These are phyloP conservation scores for Scomber scombrus DNA, from an alignment of 2,113 vertebrate genomes.

Conservation along the genomic window DNA sequence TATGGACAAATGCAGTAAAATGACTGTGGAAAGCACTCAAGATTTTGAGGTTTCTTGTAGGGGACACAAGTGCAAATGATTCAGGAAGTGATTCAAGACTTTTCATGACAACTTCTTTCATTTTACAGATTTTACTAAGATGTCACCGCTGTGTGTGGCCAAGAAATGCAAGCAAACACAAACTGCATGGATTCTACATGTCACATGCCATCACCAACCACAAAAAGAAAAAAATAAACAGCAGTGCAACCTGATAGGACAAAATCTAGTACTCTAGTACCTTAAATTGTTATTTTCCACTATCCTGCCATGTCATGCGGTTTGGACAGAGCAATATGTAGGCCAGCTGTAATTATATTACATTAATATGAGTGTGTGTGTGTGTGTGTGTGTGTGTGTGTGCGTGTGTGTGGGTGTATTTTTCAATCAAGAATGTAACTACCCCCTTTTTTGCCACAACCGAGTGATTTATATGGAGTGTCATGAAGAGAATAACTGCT, in stretches of 20 bases:
- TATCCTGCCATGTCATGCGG: conserved; percentile 54
- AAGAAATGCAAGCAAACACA: conserved; percentile 5
- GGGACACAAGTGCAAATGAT: neutral
- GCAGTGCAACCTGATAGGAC: conserved; percentile 36
- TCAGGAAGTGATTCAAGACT: neutral
- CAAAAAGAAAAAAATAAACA: conserved; percentile 14
- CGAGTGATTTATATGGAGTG: conserved; percentile 33
- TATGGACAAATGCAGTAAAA: too few relatives aligned
- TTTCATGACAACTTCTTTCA: neutral
- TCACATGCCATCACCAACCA: conserved; percentile 32
- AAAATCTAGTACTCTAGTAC: conserved; percentile 24
- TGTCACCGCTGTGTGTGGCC: neutral
- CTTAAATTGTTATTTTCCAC: conserved; percentile 56
- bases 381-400: conserved; percentile 11
- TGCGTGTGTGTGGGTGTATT: conserved; percentile 18
- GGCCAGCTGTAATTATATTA: conserved; percentile 49
- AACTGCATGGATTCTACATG: conserved; percentile 42
- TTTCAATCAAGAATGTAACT: conserved; percentile 14
- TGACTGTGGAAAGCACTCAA: too few relatives aligned
- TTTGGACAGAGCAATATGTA: conserved; percentile 54
- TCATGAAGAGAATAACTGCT: neutral
- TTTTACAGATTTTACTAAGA: neutral
- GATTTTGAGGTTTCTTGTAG: neutral
- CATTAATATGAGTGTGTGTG: conserved; percentile 6
- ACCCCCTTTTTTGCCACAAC: conserved; percentile 16